phyloP scores from a whole-genome alignment of 2,113 vertebrate species.

The Equus przewalskii region DNA sequence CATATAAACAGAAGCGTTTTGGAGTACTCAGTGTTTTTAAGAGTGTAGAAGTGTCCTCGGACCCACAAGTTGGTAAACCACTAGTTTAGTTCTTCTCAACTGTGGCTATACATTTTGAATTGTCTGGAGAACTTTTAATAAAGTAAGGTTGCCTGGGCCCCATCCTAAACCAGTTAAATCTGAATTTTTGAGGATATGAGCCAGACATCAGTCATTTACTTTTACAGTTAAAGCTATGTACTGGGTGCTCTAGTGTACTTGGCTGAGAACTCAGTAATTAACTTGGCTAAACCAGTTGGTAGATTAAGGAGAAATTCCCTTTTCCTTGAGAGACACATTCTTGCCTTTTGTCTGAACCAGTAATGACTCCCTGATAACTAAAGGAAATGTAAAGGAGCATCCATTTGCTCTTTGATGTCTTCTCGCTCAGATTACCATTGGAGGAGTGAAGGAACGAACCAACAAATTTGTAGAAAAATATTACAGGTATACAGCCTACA shows the following conservation, averaged over 20 bases:
- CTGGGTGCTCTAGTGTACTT: not conserved
- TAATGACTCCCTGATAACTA: not conserved
- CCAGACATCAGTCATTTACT: not conserved
- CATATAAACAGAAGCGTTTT: not conserved
- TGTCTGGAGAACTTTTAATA: not conserved
- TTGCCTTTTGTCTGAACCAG: not conserved
- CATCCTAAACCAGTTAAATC: constrained; percentile 17
- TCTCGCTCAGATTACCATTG: not conserved
- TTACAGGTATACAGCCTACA: not conserved
- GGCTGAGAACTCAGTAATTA: not conserved
- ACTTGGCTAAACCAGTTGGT: not conserved
- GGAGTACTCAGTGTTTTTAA: not conserved
- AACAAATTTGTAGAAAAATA: not conserved
- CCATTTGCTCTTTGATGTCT: not conserved
- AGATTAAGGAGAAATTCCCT: not conserved
- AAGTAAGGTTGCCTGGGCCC: not conserved
- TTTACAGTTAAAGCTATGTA: not conserved
- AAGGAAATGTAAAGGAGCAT: not conserved
- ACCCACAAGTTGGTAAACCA: not conserved
- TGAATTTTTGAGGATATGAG: not conserved
- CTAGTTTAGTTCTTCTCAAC: not conserved
- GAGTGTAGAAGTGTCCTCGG: not conserved
- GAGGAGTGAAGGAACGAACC: not conserved
- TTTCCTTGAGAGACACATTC: not conserved
- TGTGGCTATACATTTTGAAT: not conserved